Base-by-base conservation (phyloP, 2,113 vertebrate genomes). In the Cisticola juncidis region DNA sequence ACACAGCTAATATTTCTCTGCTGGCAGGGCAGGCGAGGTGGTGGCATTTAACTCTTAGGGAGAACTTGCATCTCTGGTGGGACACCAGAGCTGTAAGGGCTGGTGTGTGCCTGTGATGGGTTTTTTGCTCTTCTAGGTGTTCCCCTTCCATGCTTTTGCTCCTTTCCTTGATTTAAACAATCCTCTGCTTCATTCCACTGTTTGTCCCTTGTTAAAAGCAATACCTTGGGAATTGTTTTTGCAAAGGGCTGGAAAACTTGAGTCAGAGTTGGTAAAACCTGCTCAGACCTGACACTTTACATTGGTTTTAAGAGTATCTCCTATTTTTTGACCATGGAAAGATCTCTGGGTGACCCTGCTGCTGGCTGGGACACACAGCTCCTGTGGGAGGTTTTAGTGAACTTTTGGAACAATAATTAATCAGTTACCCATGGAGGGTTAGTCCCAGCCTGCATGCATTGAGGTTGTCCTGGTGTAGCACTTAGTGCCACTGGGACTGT, bases 1-100 rank as follows among this genome's bases (percentile, higher is more conserved):
- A 94, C 82, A 77, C 92, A 94, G 95, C 94, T 86, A 48, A 45
- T 96, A 14, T 86, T 96, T 96, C 93, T 53, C 38, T 5, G 15
- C 76, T 94, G 92, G 86, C 92, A 86, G 86, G 68, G 76, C 86
- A 76, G 56, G 60, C n/a, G 4, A 86, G 53, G 76, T 51, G 36
- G 44, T 78, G 82, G 76, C 86, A 69, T 90, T 95, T 93, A 86
- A 60, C 90, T 86, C 28, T 35, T 78, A 35, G 42, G 44, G 64
- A 90, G 42, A 73, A 6, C 42, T 40, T 73, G 77, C 3, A 2
- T 64, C 35, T 74, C 19, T 45, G 47, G 35, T 4, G 18, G 64
- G 9, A 68, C 22, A 25, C 20, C 11, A 29, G 47, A 51, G 40
- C 69, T 68, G 6, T 16, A 24, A 54, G 40, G 57, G 48, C 48